These are phyloP conservation scores for Proterorhinus semilunaris DNA, from an alignment of 2,113 vertebrate species.

Conservation along the genomic window DNA sequence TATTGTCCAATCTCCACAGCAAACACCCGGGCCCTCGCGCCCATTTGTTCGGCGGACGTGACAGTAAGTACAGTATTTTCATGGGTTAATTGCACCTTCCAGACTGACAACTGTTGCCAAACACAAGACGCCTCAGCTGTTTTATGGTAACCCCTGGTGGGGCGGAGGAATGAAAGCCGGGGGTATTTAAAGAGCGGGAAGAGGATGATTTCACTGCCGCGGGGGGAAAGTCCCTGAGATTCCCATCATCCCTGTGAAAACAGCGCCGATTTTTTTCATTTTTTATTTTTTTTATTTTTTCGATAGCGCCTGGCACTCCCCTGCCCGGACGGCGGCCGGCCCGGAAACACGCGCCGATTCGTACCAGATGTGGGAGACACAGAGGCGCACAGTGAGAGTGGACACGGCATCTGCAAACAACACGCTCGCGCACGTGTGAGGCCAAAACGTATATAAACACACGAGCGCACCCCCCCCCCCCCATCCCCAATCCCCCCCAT, in stretches of 20 bases:
- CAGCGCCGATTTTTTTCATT: constrained; percentile 76
- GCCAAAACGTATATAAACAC: too few relatives aligned
- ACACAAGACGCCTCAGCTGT: constrained; percentile 73
- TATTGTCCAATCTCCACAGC: constrained; percentile 61
- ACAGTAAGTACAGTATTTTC: constrained; percentile 69
- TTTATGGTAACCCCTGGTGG: constrained; percentile 68
- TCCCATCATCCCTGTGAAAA: constrained; percentile 78
- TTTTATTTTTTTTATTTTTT: too few relatives aligned
- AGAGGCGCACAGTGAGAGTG: constrained; percentile 10
- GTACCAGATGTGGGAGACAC: constrained; percentile 74
- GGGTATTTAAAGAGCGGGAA: constrained; percentile 72
- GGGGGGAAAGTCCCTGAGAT: constrained; percentile 77
- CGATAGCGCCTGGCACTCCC: constrained; percentile 77
- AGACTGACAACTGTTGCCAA: constrained; percentile 65
- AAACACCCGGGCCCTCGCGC: constrained; percentile 61
- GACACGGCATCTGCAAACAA: too few relatives aligned
- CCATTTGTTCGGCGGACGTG: constrained; percentile 61
- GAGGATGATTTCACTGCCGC: constrained; percentile 74
- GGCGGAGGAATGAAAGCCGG: constrained; percentile 56
- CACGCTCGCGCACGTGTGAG: constrained; percentile 12
- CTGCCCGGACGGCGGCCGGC: constrained; percentile 65
- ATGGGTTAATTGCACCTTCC: constrained; percentile 69
- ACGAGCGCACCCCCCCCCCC: too few relatives aligned
- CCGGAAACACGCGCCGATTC: constrained; percentile 78
- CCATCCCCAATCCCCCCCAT: too few relatives aligned